A percentile compares a stretch with the other conserved stretches of the same genome.
Evolutionary conservation across 1,140 invertebrate species (phyloP).

Genomic region (Aphelenchoides fujianensis): DNA sequence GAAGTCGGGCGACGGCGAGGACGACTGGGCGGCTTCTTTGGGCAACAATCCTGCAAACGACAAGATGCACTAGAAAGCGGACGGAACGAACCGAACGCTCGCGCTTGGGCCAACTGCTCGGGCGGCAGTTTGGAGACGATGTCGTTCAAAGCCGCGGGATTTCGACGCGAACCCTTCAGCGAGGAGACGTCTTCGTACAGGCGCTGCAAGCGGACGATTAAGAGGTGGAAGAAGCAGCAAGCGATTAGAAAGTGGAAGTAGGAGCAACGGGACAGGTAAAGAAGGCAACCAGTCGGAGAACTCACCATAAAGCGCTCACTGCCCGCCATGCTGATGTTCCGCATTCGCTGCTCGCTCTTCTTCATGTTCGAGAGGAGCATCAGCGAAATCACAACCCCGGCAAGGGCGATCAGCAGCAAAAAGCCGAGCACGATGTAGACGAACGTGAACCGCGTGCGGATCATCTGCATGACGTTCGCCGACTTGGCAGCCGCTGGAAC

Average conservation of each 20-base stretch:
- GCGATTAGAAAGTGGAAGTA: too few relatives aligned
- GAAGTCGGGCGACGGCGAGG: constrained; percentile 27
- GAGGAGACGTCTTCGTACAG: constrained; percentile 34
- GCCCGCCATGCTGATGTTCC: not conserved
- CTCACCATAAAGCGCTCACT: constrained; percentile 32
- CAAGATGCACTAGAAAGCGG: not conserved
- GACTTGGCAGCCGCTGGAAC: not conserved
- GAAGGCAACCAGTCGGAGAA: not conserved
- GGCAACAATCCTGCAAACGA: constrained; percentile 15
- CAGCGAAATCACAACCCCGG: constrained; percentile 28
- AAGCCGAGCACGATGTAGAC: constrained; percentile 24
- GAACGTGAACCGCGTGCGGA: constrained; percentile 23
- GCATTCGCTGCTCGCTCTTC: constrained; percentile 34
- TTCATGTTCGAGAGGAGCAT: constrained; percentile 32
- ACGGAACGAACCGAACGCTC: constrained; percentile 14
- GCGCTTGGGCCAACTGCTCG: constrained; percentile 34
- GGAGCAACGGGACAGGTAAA: too few relatives aligned
- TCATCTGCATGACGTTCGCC: not conserved
- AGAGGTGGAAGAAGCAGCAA: too few relatives aligned
- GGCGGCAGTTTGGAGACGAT: constrained; percentile 31
- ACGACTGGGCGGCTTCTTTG: not conserved
- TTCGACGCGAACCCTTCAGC: constrained; percentile 27
- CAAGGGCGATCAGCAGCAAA: constrained; percentile 28
- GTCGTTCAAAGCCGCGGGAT: constrained; percentile 31
- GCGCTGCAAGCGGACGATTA: constrained; percentile 28